Conservation (phyloP, 2,797 vertebrate species). For the Enteromius thamalakanensis region DNA sequence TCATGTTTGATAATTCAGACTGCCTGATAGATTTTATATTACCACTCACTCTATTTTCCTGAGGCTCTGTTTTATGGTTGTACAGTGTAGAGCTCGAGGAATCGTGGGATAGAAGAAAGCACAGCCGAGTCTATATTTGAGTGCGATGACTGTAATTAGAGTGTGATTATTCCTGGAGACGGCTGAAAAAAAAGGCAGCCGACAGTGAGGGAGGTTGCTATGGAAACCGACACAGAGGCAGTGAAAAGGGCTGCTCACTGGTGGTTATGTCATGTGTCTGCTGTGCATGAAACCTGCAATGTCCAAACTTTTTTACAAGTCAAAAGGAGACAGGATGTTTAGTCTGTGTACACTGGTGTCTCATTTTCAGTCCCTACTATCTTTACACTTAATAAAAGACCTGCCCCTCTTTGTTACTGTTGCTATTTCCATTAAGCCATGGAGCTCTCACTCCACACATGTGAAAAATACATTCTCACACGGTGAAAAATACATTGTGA, state of each 20-base stretch:
- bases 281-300: neutral
- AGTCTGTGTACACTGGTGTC: neutral
- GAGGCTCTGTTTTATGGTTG: constrained; percentile 31
- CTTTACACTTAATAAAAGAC: neutral
- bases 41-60: constrained; percentile 42
- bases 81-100: constrained; percentile 39
- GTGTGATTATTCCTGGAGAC: constrained; percentile 54
- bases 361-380: neutral
- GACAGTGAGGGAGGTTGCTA: constrained; percentile 50
- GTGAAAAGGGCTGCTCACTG: constrained; percentile 37
- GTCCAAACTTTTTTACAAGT: neutral
- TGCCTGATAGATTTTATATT: constrained; percentile 48
- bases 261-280: constrained; percentile 49
- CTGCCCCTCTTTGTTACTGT: neutral
- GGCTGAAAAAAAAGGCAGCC: constrained; percentile 44
- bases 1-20: constrained; percentile 44
- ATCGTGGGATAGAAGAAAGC: constrained; percentile 27
- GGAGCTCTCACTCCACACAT: neutral
- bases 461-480: neutral
- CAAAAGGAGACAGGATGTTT: neutral
- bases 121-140: constrained; percentile 50
- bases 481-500: neutral
- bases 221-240: constrained; percentile 56
- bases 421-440: neutral
- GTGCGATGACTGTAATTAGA: constrained; percentile 55